Conservation (phyloP, 1,140 invertebrate genomes). For the Wasmannia auropunctata region DNA sequence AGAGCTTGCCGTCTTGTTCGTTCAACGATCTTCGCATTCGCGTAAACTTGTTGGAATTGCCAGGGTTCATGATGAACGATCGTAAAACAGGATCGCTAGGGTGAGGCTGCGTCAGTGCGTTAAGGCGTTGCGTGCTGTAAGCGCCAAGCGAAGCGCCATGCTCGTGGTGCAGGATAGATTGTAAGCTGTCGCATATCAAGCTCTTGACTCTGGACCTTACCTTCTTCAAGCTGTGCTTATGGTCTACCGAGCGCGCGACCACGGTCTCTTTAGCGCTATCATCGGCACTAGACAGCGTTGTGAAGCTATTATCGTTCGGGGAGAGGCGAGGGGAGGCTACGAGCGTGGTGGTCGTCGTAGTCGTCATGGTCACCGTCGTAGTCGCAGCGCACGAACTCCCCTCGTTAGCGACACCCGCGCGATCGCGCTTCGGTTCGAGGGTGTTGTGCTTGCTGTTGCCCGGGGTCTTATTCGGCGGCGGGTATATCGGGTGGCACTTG, state of each 20-base stretch:
- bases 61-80: neutral
- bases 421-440: slow-evolving; percentile 69
- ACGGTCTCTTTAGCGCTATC: slow-evolving; percentile 65
- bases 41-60: neutral
- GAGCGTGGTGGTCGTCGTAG: slow-evolving; percentile 24
- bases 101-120: neutral
- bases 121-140: slow-evolving; percentile 50
- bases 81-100: slow-evolving; percentile 8
- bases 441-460: slow-evolving; percentile 74
- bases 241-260: slow-evolving; percentile 70
- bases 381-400: slow-evolving; percentile 14
- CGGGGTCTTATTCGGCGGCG: slow-evolving; percentile 85
- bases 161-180: slow-evolving; percentile 69
- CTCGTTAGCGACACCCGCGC: slow-evolving; percentile 57
- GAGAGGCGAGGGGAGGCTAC: slow-evolving; percentile 44
- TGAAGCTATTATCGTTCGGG: slow-evolving; percentile 53
- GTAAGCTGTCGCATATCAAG: slow-evolving; percentile 78
- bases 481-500: slow-evolving; percentile 91
- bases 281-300: slow-evolving; percentile 44
- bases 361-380: slow-evolving; percentile 37
- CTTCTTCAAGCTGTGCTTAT: slow-evolving; percentile 79
- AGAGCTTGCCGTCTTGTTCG: neutral
- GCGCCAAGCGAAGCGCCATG: slow-evolving; percentile 42
- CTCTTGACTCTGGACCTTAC: slow-evolving; percentile 83
- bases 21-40: neutral